phyloP scores from a whole-genome alignment of 2,797 vertebrate genomes.

The Leuciscus waleckii region DNA sequence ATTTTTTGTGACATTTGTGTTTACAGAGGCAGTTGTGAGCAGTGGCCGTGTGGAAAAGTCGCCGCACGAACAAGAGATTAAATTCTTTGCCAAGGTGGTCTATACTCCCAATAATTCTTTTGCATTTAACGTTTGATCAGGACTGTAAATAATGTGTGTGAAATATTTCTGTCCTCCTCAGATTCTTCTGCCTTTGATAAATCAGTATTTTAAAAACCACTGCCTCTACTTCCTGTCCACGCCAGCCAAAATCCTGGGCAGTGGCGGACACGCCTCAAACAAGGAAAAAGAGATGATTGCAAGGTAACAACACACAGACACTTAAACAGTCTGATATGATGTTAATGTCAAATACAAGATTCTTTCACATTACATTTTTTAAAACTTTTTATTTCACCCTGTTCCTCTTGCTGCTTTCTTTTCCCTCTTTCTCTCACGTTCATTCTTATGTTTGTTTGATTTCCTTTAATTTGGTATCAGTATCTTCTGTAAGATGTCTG shows the following conservation, averaged over 20 bases:
- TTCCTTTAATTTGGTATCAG: slow-evolving; percentile 70
- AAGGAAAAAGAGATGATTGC: slow-evolving; percentile 98
- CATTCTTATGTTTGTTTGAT: slow-evolving; percentile 24
- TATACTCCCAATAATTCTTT: not conserved
- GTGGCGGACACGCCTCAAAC: slow-evolving; percentile 92
- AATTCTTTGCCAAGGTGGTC: slow-evolving; percentile 91
- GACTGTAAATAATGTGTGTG: not conserved
- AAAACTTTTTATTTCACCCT: slow-evolving; percentile 39
- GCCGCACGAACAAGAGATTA: slow-evolving; percentile 95
- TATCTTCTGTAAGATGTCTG: slow-evolving; percentile 96
- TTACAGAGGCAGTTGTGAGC: slow-evolving; percentile 92
- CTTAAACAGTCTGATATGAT: not conserved
- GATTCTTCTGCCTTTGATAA: slow-evolving; percentile 93
- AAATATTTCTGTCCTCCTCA: slow-evolving; percentile 63
- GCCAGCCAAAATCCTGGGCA: slow-evolving; percentile 91
- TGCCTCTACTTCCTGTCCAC: slow-evolving; percentile 96
- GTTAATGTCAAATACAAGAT: not conserved
- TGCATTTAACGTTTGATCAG: not conserved
- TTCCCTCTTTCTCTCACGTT: slow-evolving; percentile 36
- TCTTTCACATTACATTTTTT: not conserved
- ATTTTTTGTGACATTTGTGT: not conserved
- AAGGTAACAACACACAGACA: slow-evolving; percentile 74
- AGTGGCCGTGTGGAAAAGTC: slow-evolving; percentile 95
- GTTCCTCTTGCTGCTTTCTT: slow-evolving; percentile 13
- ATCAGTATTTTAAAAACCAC: slow-evolving; percentile 96